Base-by-base conservation (phyloP, 2,113 vertebrate species). In the Neogale vison region DNA sequence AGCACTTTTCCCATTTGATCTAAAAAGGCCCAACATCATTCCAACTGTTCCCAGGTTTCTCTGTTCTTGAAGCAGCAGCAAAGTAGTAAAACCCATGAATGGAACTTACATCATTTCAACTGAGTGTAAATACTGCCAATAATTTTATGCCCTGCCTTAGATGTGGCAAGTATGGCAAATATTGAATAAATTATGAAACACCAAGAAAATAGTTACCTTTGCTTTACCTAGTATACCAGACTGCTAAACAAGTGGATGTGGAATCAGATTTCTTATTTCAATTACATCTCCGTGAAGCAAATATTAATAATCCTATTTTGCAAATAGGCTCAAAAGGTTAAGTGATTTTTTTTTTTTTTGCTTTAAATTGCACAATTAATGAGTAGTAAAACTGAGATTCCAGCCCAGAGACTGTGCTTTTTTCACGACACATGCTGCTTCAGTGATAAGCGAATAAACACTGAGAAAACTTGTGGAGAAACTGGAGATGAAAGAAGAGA, bases 281-380 rank as follows among this genome's bases (percentile, higher is more conserved):
- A 83, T 50, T 84, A 63, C 29, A 45, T 93, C 17, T 76, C n/a
- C 59, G n/a, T 7, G 61, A 10, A 96, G n/a, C 7, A 92, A 71
- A 76, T 84, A 90, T 52, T 77, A 65, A 45, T 31, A 96, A 74
- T 45, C 11, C 21, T 76, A 52, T 80, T 95, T 92, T 96, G 31
- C 29, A 85, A 18, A 76, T 45, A 88, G 14, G 17, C 14, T 91
- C 29, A 61, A 81, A 76, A 74, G 8, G 15, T 61, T 90, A 83
- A 81, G 20, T 24, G 17, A 24, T 31, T 69, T 31, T 95, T 34
- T 63, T 61, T 50, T 52, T 59, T 85, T 87, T 80, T 59, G 1
- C n/a, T n/a, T 95, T 76, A 88, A 96, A 61, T 52, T 80, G 12
- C 8, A 77, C 61, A 63, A 80, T 93, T 72, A 95, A 65, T 74